Evolutionary conservation across 2,797 vertebrate genomes (phyloP), one percentile per base, ranked within the genome.

Genomic region (Neomorphus geoffroyi): DNA sequence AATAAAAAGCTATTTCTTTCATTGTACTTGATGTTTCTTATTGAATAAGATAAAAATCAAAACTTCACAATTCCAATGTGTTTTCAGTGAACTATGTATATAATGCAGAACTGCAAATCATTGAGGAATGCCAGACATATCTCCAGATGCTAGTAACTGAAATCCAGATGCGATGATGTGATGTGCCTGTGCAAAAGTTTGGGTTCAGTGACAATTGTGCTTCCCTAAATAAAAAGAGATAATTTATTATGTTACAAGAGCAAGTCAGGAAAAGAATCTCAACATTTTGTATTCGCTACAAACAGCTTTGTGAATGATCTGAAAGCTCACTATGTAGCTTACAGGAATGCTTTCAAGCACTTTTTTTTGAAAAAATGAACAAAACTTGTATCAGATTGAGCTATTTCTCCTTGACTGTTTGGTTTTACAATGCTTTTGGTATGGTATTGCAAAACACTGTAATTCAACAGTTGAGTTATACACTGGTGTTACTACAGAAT

Each of bases 121-220:
- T 2, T 62, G 27, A 4, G 13, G 16, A 83, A 5, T 16, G 5
- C 27, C 48, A 37, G 16, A 28, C 6, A 8, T 56, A 73, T 46
- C 10, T 62, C 27, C 39, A 41, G 24, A 58, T 48, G 3, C 4
- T 72, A 33, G 23, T 23, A 69, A 32, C 2, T 56, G n/a, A 73
- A 93, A 82, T 66, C 2, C 7, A 51, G 22, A 75, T n/a, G n/a
- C n/a, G n/a, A n/a, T n/a, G n/a, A n/a, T 58, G 14, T 24, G 7
- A 3, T 69, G 37, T 80, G 7, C 27, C 11, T 58, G 21, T 65
- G 9, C 13, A 79, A 85, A 65, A 80, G 54, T 66, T 73, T 39
- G 4, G 9, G 8, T 46, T 89, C 84, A 23, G 7, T 35, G 26
- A 6, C 14, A 41, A 27, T 13, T 0, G 0, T 81, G 4, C 4